Conservation (phyloP, 2,797 vertebrate species). For the Hypotaenidia philippensis region DNA sequence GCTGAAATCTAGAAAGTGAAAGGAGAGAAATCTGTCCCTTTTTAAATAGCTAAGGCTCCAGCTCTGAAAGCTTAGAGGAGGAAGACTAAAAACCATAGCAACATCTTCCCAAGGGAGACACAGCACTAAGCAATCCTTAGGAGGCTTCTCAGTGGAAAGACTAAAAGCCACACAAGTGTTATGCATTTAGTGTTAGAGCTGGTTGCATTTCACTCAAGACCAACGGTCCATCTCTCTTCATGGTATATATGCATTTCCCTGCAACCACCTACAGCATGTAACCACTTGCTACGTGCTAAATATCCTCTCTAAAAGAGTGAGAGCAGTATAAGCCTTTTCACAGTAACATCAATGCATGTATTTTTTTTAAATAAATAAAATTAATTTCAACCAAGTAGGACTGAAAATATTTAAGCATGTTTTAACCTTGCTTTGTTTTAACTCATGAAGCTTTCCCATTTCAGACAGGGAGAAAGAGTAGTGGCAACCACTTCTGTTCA, state of each 20-base stretch:
- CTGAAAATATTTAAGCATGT: background rate
- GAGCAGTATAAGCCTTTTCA: background rate
- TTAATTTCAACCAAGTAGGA: background rate
- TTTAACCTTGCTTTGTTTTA: background rate
- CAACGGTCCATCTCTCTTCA: background rate
- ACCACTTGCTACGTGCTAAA: background rate
- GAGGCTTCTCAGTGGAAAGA: background rate
- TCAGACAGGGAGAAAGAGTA: background rate
- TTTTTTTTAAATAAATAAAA: background rate
- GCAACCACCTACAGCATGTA: background rate
- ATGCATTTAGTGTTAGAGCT: background rate
- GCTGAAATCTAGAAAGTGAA: background rate
- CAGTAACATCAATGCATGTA: background rate
- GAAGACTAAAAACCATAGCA: background rate
- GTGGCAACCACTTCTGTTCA: background rate
- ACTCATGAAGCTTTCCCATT: background rate
- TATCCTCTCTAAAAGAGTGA: background rate
- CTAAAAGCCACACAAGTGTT: background rate
- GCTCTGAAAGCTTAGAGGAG: background rate
- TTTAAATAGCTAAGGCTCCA: background rate
- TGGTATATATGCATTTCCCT: background rate
- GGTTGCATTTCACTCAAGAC: background rate
- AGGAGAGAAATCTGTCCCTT: background rate
- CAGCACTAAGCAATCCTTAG: background rate
- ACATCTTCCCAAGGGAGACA: background rate